Evolutionary conservation across 2,888 invertebrate genomes (phyloP), one percentile per base, ranked within the genome.

Genomic region (Didymodactylos carnosus): DNA sequence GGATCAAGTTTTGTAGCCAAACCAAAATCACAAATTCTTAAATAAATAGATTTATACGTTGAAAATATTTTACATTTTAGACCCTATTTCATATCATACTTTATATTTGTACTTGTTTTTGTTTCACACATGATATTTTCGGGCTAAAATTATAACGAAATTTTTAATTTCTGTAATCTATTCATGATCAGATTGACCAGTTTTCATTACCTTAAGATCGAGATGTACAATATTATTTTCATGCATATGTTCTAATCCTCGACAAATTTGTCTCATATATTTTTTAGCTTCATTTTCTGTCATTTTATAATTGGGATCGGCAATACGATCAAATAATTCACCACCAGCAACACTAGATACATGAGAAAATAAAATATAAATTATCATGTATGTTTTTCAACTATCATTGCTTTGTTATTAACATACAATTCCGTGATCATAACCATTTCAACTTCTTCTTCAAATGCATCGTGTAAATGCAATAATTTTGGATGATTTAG

Each of bases 81-180:
- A n/a, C n/a, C n/a, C n/a, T n/a, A n/a, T n/a, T n/a, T n/a, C n/a
- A n/a, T n/a, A n/a, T n/a, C n/a, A n/a, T n/a, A n/a, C n/a, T 99
- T 99, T 19, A 99, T 91, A 80, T 93, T 92, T 71, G 92, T 94
- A 80, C 93, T 92, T 76, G 88, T 90, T 77, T 91, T 89, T 0
- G 94, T 98, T 83, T 94, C 94, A 84, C 97, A 98, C 94, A 99
- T 95, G 76, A 99, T 94, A 83, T 98, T 99, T 84, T 99, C 98
- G 0, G 98, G 98, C 62, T 62, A 35, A 19, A 62, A 5, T 2
- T 13, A 53, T 1, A 29, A 2, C 14, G 1, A 53, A 27, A 14
- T 7, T 16, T 29, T 27, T 2, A 62, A 35, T 23, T 23, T 49
- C 25, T 8, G 7, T n/a, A n/a, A n/a, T n/a, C 29, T 11, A 4